phyloP scores from a whole-genome alignment of 2,797 vertebrate genomes.

The Halcyon badia region DNA sequence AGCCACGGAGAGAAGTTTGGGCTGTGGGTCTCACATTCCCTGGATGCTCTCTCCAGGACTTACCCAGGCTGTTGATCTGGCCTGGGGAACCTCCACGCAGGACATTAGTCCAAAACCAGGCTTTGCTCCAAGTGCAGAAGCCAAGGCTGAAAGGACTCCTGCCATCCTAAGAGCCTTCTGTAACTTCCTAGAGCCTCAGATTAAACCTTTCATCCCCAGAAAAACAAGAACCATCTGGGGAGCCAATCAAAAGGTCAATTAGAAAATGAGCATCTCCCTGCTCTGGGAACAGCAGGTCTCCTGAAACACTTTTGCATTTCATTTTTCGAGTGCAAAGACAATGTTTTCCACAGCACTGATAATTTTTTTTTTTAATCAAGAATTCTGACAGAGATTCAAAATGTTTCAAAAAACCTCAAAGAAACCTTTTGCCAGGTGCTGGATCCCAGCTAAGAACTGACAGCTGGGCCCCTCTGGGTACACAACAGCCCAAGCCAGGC shows the following conservation, averaged over 20 bases:
- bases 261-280: not conserved
- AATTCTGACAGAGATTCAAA: not conserved
- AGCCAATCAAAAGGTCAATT: not conserved
- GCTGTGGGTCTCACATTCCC: not conserved
- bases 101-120: not conserved
- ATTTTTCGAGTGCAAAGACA: not conserved
- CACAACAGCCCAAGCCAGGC: not conserved
- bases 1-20: not conserved
- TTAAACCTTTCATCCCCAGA: not conserved
- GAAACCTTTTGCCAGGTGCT: not conserved
- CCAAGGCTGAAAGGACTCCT: not conserved
- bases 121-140: not conserved
- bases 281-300: not conserved
- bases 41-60: not conserved
- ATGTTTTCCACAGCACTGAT: not conserved
- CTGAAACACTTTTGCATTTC: not conserved
- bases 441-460: not conserved
- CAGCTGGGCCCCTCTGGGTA: not conserved
- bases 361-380: fast-evolving
- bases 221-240: not conserved
- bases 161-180: fast-evolving
- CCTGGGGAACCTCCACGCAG: not conserved
- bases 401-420: not conserved
- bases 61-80: not conserved
- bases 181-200: not conserved